These are phyloP conservation scores for Diplodus puntazzo DNA, from an alignment of 2,797 vertebrate genomes.

Conservation along the genomic window DNA sequence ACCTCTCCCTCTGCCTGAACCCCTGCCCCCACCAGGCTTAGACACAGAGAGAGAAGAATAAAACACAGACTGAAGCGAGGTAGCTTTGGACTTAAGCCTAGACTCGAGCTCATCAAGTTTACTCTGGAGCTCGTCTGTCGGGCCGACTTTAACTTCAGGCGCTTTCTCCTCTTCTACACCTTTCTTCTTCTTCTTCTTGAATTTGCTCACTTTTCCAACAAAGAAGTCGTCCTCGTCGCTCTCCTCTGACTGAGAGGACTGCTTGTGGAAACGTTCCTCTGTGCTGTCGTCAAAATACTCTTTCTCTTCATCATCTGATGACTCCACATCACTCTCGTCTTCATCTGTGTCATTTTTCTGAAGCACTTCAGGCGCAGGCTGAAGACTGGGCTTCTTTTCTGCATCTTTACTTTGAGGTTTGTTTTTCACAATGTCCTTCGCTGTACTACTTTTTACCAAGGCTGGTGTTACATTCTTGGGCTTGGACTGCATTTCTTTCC, in stretches of 20 bases:
- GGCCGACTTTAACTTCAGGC: conserved; percentile 33
- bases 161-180: conserved; percentile 32
- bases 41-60: conserved; percentile 85
- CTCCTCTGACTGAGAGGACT: conserved; percentile 92
- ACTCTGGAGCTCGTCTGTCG: conserved; percentile 38
- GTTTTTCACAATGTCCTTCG: conserved; percentile 26
- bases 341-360: not conserved
- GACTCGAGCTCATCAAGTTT: conserved; percentile 67
- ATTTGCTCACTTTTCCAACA: conserved; percentile 92
- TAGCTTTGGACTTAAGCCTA: conserved; percentile 67
- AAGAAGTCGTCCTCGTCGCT: conserved; percentile 93
- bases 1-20: conserved; percentile 58
- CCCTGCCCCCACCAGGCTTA: conserved; percentile 43
- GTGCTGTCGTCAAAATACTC: conserved; percentile 98
- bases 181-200: conserved; percentile 85
- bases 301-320: conserved; percentile 81
- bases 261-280: conserved; percentile 95
- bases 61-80: conserved; percentile 88
- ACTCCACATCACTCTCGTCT: conserved; percentile 81
- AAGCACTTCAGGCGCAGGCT: conserved; percentile 31
- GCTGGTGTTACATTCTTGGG: conserved; percentile 3
- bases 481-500: conserved; percentile 12
- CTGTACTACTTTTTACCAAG: conserved; percentile 16
- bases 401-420: conserved; percentile 16
- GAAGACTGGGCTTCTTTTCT: conserved; percentile 2